These are phyloP conservation scores for Notarius quadriscutis DNA, from an alignment of 2,113 vertebrate genomes.

Conservation along the genomic window DNA sequence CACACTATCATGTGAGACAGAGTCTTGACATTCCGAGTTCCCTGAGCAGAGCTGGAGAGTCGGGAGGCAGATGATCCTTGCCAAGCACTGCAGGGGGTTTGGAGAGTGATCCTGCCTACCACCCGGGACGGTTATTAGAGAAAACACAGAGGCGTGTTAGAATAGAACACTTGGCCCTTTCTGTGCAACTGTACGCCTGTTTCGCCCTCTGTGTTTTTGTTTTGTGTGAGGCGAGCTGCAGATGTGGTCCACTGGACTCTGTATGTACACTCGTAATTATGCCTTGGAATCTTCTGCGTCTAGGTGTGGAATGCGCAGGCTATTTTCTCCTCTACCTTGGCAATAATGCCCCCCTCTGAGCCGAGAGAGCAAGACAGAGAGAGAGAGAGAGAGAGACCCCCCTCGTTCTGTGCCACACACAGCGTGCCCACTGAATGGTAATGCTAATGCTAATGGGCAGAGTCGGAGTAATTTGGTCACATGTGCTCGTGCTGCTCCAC, in stretches of 20 bases:
- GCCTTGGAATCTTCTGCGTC: constrained; percentile 44
- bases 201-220: constrained; percentile 13
- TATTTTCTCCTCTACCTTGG: constrained; percentile 45
- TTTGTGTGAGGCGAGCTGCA: constrained; percentile 25
- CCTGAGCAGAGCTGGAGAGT: constrained; percentile 65
- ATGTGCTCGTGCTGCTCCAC: constrained; percentile 34
- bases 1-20: constrained; percentile 55
- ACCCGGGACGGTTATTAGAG: constrained; percentile 33
- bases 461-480: constrained; percentile 42
- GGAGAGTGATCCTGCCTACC: constrained; percentile 23
- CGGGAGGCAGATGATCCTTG: constrained; percentile 36
- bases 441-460: constrained; percentile 22
- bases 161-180: constrained; percentile 33
- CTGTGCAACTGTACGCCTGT: neutral
- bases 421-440: constrained; percentile 7
- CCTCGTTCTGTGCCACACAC: constrained; percentile 36
- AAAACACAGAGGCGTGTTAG: constrained; percentile 21
- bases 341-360: constrained; percentile 28
- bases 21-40: constrained; percentile 70
- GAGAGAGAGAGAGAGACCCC: constrained; percentile 29
- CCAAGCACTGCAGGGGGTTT: constrained; percentile 31
- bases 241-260: constrained; percentile 32
- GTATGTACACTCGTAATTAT: constrained; percentile 41
- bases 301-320: constrained; percentile 45
- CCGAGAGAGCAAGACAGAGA: neutral